phyloP scores from a whole-genome alignment of 1,140 invertebrate species.

The Drosophila dunni region DNA sequence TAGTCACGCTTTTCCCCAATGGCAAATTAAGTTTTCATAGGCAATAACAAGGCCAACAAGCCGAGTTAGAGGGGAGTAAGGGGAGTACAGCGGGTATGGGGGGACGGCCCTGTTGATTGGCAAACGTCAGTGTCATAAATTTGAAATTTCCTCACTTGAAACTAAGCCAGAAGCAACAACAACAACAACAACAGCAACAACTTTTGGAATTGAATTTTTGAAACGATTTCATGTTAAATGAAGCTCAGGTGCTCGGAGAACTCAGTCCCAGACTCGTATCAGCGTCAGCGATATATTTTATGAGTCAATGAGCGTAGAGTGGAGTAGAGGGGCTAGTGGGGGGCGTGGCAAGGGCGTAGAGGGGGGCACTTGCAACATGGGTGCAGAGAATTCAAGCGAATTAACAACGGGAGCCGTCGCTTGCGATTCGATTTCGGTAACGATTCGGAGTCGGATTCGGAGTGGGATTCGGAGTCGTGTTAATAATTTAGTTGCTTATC shows the following conservation, averaged over 20 bases:
- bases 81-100: background rate
- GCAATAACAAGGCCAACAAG: conserved; percentile 38
- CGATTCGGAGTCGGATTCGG: conserved; percentile 16
- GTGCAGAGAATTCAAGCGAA: conserved; percentile 62
- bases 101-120: conserved; percentile 43
- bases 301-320: conserved; percentile 52
- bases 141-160: conserved; percentile 59
- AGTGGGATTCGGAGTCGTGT: conserved; percentile 59
- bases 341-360: background rate
- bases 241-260: conserved; percentile 38
- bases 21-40: conserved; percentile 77
- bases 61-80: background rate
- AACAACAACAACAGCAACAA: conserved; percentile 8
- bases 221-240: conserved; percentile 58
- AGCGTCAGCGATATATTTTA: conserved; percentile 68
- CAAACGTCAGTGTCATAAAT: conserved; percentile 64
- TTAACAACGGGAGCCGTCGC: conserved; percentile 56
- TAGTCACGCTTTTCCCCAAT: conserved; percentile 14
- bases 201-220: conserved; percentile 74
- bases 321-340: background rate
- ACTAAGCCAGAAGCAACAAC: background rate
- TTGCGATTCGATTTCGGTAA: background rate
- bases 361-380: conserved; percentile 27
- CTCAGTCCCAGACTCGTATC: conserved; percentile 43
- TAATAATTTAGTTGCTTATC: conserved; percentile 83